A percentile compares a stretch with the other conserved stretches of the same genome.
Conservation (phyloP, 2,113 vertebrate genomes). For the Dipodomys stephensi region DNA sequence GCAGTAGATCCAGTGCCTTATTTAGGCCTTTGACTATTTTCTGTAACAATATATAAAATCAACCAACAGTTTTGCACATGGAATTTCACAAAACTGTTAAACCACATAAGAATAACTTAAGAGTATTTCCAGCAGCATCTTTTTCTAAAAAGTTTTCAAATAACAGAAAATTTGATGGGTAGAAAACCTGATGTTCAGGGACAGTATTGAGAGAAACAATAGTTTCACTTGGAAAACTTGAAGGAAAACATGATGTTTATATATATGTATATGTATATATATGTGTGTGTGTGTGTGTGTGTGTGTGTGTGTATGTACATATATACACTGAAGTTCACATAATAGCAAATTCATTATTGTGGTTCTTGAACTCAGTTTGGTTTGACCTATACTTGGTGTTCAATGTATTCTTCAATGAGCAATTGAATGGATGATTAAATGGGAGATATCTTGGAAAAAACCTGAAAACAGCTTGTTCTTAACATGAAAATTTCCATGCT, state of each 20-base stretch:
- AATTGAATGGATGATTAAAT: not conserved
- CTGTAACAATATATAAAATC: not conserved
- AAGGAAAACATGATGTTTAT: not conserved
- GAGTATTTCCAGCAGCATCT: not conserved
- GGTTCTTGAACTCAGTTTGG: not conserved
- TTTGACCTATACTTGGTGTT: not conserved
- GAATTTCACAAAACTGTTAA: slow-evolving; percentile 1
- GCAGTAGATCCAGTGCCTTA: not conserved
- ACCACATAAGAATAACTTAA: not conserved
- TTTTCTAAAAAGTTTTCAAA: not conserved
- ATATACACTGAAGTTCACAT: not conserved
- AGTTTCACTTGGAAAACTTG: not conserved
- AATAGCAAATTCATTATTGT: not conserved
- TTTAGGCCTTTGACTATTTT: slow-evolving; percentile 44
- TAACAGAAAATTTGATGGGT: not conserved
- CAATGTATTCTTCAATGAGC: not conserved
- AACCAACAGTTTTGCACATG: not conserved
- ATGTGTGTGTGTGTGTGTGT: fast-evolving
- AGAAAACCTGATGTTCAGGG: not conserved
- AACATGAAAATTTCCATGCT: not conserved
- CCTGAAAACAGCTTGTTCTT: not conserved
- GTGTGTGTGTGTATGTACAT: not conserved
- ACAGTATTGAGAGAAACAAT: not conserved
- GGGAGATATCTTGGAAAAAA: not conserved
- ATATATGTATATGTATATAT: no score